phyloP scores from a whole-genome alignment of 2,888 invertebrate genomes.

The Pedicia rivosa region DNA sequence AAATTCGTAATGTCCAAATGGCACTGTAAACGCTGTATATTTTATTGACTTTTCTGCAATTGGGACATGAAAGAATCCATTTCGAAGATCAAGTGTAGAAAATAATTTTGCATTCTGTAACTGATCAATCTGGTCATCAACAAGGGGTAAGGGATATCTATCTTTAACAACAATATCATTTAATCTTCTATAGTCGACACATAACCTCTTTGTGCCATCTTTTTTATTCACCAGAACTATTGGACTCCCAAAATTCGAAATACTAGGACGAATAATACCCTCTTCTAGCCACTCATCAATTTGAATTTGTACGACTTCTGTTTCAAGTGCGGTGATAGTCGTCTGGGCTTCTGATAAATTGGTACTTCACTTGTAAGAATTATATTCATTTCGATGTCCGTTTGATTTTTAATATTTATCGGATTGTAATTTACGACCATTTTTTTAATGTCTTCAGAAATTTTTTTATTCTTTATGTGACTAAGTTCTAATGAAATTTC shows the following conservation, averaged over 20 bases:
- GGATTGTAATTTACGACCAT: neutral
- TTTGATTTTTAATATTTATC: neutral
- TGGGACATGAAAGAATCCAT: conserved; percentile 20
- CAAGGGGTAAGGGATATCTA: conserved; percentile 20
- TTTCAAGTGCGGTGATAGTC: conserved; percentile 15
- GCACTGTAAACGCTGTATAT: conserved; percentile 9
- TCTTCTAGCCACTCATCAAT: conserved; percentile 17
- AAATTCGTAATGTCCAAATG: conserved; percentile 2
- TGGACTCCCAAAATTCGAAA: conserved; percentile 17
- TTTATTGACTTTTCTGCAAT: conserved; percentile 14
- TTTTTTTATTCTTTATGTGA: neutral
- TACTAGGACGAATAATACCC: conserved; percentile 17
- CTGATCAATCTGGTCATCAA: conserved; percentile 21
- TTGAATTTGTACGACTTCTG: conserved; percentile 14
- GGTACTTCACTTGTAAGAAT: conserved; percentile 18
- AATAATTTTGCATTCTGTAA: conserved; percentile 16
- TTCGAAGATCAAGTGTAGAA: conserved; percentile 18
- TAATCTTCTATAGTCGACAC: conserved; percentile 22
- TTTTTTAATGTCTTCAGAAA: too few relatives aligned
- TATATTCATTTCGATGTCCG: conserved; percentile 14
- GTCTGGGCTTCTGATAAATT: conserved; percentile 14
- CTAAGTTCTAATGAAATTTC: neutral
- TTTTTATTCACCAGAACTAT: conserved; percentile 14
- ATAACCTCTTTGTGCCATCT: conserved; percentile 12
- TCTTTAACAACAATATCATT: conserved; percentile 20